These are phyloP conservation scores for Pseudonaja textilis DNA, from an alignment of 2,113 vertebrate species.

Conservation along the genomic window DNA sequence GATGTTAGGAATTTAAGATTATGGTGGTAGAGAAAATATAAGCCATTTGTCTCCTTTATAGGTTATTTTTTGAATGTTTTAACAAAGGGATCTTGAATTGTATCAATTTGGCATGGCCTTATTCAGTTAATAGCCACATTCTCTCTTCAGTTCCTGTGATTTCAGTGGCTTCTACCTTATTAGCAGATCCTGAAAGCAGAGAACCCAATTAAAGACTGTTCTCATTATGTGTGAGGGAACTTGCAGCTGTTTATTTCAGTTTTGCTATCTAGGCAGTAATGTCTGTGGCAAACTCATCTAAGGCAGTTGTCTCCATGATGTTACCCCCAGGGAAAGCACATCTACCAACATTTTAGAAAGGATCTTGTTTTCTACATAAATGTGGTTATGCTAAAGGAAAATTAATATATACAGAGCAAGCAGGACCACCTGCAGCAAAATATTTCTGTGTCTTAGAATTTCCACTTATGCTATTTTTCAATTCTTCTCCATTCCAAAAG, in stretches of 20 bases:
- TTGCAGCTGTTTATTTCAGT: slow-evolving; percentile 1
- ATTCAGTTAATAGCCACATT: neutral
- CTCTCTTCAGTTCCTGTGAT: neutral
- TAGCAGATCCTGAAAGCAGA: neutral
- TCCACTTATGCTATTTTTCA: neutral
- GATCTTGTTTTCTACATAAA: slow-evolving; percentile 2
- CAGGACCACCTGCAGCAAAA: too few species aligned
- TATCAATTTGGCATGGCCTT: neutral
- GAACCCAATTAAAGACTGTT: slow-evolving; percentile 4
- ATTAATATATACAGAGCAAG: neutral
- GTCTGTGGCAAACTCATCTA: neutral
- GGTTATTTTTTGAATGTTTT: neutral
- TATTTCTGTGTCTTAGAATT: neutral
- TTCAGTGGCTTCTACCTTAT: neutral
- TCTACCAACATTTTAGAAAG: neutral
- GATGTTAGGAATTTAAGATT: neutral
- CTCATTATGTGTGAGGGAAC: neutral
- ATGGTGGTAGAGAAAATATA: neutral
- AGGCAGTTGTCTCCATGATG: slow-evolving; percentile 8
- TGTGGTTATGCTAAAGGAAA: neutral
- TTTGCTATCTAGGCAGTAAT: slow-evolving; percentile 16
- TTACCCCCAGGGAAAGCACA: slow-evolving; percentile 12
- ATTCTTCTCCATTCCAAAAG: neutral
- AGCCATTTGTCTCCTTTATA: neutral
- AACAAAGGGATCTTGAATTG: neutral